phyloP scores from a whole-genome alignment of 2,888 invertebrate genomes.

The Cantharis flavilabris region DNA sequence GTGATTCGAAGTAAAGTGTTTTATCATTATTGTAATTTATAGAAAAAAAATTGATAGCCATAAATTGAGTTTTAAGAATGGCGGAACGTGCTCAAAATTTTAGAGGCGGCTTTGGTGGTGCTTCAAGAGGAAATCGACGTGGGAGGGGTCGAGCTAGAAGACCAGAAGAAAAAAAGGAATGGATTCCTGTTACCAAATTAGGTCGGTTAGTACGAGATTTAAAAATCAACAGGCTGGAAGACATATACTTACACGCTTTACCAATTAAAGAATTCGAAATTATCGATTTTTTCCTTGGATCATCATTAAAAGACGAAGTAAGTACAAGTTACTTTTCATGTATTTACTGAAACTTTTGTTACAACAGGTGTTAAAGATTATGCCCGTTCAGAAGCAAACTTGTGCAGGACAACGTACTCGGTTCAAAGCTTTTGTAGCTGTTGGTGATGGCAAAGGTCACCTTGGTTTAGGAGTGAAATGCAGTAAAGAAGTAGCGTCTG shows the following conservation, averaged over 20 bases:
- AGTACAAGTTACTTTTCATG: background rate
- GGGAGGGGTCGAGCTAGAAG: background rate
- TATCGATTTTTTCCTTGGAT: background rate
- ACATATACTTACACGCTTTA: background rate
- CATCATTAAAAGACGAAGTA: background rate
- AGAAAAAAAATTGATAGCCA: too few species aligned
- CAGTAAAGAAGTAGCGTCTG: conserved; percentile 99
- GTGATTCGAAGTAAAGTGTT: too few species aligned
- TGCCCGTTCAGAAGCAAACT: conserved; percentile 99
- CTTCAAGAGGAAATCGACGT: background rate
- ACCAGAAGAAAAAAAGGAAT: background rate
- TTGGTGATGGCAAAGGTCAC: conserved; percentile 97
- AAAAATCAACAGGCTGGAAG: background rate
- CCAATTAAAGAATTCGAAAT: background rate
- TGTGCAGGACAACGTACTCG: conserved; percentile 98
- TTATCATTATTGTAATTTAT: too few species aligned
- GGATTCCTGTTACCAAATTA: background rate
- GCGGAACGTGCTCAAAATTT: background rate
- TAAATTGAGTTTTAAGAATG: background rate
- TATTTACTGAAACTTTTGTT: background rate
- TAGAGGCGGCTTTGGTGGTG: background rate
- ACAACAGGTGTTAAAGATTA: conserved; percentile 83
- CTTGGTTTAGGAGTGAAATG: conserved; percentile 98
- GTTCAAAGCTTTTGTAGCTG: conserved; percentile 93
- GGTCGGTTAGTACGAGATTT: background rate